phyloP scores from a whole-genome alignment of 2,797 vertebrate species.

The Arnoldichthys spilopterus region DNA sequence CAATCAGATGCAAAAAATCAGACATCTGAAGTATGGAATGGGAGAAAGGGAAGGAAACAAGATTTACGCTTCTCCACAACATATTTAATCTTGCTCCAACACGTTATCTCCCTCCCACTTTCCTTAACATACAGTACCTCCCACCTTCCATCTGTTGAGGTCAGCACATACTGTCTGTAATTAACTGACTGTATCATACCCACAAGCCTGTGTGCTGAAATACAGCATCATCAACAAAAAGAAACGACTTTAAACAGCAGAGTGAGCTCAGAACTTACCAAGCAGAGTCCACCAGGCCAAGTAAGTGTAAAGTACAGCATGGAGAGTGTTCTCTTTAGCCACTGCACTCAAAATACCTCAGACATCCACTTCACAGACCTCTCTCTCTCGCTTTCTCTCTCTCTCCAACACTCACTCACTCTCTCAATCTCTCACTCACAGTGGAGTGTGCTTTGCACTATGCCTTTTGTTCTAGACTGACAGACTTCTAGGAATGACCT shows the following conservation, averaged over 20 bases:
- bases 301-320: slow-evolving; percentile 51
- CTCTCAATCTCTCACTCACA: slow-evolving; percentile 58
- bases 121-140: slow-evolving; percentile 54
- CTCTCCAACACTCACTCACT: slow-evolving; percentile 47
- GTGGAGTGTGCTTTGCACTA: slow-evolving; percentile 73
- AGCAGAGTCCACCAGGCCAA: slow-evolving; percentile 58
- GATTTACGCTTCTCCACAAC: background rate
- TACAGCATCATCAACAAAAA: slow-evolving; percentile 48
- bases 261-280: slow-evolving; percentile 69
- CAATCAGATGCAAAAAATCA: slow-evolving; percentile 33
- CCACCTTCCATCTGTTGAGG: slow-evolving; percentile 67
- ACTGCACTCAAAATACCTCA: slow-evolving; percentile 60
- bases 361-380: slow-evolving; percentile 48
- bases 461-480: slow-evolving; percentile 79
- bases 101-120: slow-evolving; percentile 43
- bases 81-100: slow-evolving; percentile 25
- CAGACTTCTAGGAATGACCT: slow-evolving; percentile 78
- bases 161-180: slow-evolving; percentile 66
- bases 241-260: slow-evolving; percentile 19
- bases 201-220: slow-evolving; percentile 69
- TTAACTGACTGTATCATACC: slow-evolving; percentile 64
- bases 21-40: slow-evolving; percentile 13
- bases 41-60: slow-evolving; percentile 7
- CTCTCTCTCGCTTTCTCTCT: slow-evolving; percentile 31
- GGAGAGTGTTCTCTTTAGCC: slow-evolving; percentile 49